A percentile compares a stretch with the other conserved stretches of the same genome.
phyloP scores from a whole-genome alignment of 2,797 vertebrate genomes.

The Scyliorhinus canicula region DNA sequence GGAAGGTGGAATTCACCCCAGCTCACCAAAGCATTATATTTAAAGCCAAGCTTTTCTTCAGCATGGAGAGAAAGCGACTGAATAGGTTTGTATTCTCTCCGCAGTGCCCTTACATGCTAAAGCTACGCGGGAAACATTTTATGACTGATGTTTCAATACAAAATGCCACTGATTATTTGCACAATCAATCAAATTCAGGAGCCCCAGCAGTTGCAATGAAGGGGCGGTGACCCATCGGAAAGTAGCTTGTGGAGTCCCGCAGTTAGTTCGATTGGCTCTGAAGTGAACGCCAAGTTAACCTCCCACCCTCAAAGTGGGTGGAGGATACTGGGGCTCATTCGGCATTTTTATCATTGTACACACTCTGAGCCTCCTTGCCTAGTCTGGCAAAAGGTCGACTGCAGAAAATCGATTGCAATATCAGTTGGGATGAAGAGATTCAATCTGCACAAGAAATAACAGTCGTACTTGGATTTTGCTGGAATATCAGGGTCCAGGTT shows the following conservation, averaged over 20 bases:
- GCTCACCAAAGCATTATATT: background rate
- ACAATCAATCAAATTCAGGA: conserved; percentile 20
- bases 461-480: background rate
- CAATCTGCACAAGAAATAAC: background rate
- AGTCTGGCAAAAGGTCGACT: background rate
- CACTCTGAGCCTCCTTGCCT: background rate
- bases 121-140: background rate
- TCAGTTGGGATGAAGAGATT: background rate
- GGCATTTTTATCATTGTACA: background rate
- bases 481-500: background rate
- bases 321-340: background rate
- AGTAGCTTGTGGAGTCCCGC: background rate
- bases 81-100: background rate
- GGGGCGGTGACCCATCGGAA: background rate
- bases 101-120: background rate
- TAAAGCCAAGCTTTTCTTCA: background rate
- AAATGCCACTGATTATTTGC: background rate
- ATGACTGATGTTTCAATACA: background rate
- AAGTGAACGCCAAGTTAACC: background rate
- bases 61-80: background rate
- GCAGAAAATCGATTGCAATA: background rate
- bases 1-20: background rate
- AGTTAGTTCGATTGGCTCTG: background rate
- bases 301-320: background rate
- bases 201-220: background rate